These are phyloP conservation scores for Agonopterix arenella DNA, from an alignment of 2,888 invertebrate species.

Conservation along the genomic window DNA sequence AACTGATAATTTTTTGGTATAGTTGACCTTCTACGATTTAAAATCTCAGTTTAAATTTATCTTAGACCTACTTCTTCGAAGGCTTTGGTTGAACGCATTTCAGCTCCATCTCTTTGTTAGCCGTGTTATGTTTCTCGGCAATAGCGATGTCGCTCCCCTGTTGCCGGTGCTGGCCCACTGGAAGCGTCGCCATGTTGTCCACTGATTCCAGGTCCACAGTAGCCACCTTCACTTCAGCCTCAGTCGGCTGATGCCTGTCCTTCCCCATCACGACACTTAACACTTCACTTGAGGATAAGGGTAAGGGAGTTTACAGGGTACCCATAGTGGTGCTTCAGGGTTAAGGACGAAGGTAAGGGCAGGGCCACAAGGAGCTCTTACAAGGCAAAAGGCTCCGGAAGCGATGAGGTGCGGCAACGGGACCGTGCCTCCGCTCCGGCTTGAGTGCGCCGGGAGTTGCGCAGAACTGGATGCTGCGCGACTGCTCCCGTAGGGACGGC, in stretches of 20 bases:
- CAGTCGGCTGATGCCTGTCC: conserved; percentile 69
- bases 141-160: conserved; percentile 83
- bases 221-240: conserved; percentile 91
- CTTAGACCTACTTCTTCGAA: conserved; percentile 83
- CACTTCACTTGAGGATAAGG: conserved; percentile 22
- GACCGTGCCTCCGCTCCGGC: conserved; percentile 47
- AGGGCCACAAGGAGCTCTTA: conserved; percentile 38
- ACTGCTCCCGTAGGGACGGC: conserved; percentile 53
- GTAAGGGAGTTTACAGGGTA: conserved; percentile 24
- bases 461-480: conserved; percentile 72
- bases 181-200: conserved; percentile 93
- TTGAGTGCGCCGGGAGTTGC: conserved; percentile 59
- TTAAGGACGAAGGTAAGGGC: conserved; percentile 43
- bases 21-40: too few relatives aligned
- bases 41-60: too few relatives aligned
- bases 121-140: conserved; percentile 88
- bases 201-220: conserved; percentile 92
- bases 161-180: conserved; percentile 85
- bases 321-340: conserved; percentile 41
- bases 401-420: conserved; percentile 19
- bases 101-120: conserved; percentile 91
- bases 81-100: conserved; percentile 91
- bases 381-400: conserved; percentile 53
- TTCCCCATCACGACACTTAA: conserved; percentile 57
- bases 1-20: too few relatives aligned